Conservation (phyloP, 2,888 invertebrate genomes). For the Drosophila colorata region DNA sequence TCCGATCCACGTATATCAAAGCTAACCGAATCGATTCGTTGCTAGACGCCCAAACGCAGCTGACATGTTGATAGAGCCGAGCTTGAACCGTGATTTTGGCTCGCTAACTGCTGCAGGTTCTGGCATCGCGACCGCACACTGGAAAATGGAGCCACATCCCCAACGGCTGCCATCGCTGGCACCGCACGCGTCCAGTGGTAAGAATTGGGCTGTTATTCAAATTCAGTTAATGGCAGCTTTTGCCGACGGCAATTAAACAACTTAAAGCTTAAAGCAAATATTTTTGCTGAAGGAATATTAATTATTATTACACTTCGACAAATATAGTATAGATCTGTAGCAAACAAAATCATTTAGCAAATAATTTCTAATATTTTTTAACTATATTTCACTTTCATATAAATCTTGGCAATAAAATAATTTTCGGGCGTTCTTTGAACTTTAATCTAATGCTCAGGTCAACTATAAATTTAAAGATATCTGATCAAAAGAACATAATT, state of each 20-base stretch:
- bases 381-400: too few relatives aligned
- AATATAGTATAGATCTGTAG: too few relatives aligned
- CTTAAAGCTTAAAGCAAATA: background rate
- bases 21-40: conserved; percentile 41
- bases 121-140: conserved; percentile 82
- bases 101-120: conserved; percentile 84
- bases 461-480: background rate
- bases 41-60: conserved; percentile 66
- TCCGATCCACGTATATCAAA: conserved; percentile 19
- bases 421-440: too few relatives aligned
- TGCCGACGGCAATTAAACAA: conserved; percentile 53
- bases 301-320: too few relatives aligned
- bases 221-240: background rate
- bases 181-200: conserved; percentile 82
- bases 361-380: too few relatives aligned
- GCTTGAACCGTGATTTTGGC: conserved; percentile 85
- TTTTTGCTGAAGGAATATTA: background rate
- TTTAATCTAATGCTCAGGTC: too few relatives aligned
- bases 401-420: too few relatives aligned
- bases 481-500: background rate
- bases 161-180: conserved; percentile 81
- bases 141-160: conserved; percentile 85
- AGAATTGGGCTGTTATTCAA: conserved; percentile 51
- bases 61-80: conserved; percentile 86
- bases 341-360: too few relatives aligned